These are phyloP conservation scores for Temnothorax ravouxi DNA, from an alignment of 2,888 invertebrate genomes.

Conservation along the genomic window DNA sequence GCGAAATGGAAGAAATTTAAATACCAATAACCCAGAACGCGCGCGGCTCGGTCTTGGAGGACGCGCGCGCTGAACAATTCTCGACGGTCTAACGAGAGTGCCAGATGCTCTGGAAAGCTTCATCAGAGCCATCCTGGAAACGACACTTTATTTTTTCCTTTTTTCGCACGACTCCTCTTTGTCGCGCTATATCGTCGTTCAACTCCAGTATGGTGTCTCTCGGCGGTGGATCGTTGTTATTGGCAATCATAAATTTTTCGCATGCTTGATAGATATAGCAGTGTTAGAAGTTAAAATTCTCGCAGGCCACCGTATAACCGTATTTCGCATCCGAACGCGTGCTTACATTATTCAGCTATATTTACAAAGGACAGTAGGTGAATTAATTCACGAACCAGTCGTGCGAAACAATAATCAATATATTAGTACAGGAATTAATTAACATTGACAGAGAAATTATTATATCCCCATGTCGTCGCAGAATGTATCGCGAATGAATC, in stretches of 20 bases:
- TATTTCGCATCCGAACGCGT: background rate
- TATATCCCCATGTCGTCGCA: background rate
- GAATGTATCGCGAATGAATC: constrained; percentile 24
- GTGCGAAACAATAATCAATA: constrained; percentile 46
- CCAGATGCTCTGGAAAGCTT: constrained; percentile 71
- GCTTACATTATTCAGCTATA: constrained; percentile 26
- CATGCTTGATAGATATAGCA: background rate
- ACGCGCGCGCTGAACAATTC: constrained; percentile 56
- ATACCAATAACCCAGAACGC: constrained; percentile 73
- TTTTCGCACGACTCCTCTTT: background rate
- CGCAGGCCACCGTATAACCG: background rate
- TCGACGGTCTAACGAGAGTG: constrained; percentile 67
- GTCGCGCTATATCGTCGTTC: constrained; percentile 13
- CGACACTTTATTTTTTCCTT: constrained; percentile 31
- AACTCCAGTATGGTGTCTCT: background rate
- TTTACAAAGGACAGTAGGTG: constrained; percentile 26
- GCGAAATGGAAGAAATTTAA: constrained; percentile 77
- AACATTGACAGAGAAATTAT: constrained; percentile 48
- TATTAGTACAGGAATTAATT: constrained; percentile 47
- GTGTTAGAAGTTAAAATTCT: constrained; percentile 9
- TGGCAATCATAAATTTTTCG: constrained; percentile 27
- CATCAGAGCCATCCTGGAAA: constrained; percentile 19
- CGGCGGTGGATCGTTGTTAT: background rate
- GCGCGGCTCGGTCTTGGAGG: constrained; percentile 57
- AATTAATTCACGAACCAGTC: constrained; percentile 22